Conservation (phyloP, 1,140 invertebrate species). For the Cotesia typhae region DNA sequence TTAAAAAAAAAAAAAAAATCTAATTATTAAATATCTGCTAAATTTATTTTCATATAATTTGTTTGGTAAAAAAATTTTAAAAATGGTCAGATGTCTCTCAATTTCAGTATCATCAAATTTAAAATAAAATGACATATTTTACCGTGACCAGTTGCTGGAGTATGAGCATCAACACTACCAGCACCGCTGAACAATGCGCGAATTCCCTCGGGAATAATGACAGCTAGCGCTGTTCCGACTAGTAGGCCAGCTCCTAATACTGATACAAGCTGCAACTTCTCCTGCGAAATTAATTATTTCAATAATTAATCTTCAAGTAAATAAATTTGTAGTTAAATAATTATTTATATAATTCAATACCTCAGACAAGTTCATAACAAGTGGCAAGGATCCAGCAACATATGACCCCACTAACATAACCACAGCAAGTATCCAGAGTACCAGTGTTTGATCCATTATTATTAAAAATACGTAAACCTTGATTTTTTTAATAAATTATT, state of each 20-base stretch:
- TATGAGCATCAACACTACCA: constrained; percentile 30
- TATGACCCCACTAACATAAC: constrained; percentile 97
- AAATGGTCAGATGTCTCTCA: too few relatives aligned
- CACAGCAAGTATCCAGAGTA: constrained; percentile 81
- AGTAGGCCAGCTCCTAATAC: constrained; percentile 95
- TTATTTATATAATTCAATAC: constrained; percentile 66
- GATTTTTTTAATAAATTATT: neutral
- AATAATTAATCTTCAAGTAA: neutral
- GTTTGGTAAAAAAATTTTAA: too few relatives aligned
- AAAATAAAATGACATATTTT: neutral
- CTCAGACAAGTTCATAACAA: constrained; percentile 93
- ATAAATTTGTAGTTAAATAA: neutral
- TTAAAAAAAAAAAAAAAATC: too few relatives aligned
- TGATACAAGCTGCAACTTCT: constrained; percentile 92
- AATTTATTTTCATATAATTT: too few relatives aligned
- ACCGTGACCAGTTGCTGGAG: constrained; percentile 41
- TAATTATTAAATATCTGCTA: too few relatives aligned
- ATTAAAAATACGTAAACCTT: constrained; percentile 3
- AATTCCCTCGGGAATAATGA: constrained; percentile 99
- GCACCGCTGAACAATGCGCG: constrained; percentile 75
- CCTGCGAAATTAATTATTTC: constrained; percentile 70
- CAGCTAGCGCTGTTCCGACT: constrained; percentile 96
- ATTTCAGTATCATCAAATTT: too few relatives aligned
- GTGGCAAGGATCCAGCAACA: constrained; percentile 90
- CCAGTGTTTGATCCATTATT: constrained; percentile 84